These are phyloP conservation scores for Pyrrhosoma nymphula DNA, from an alignment of 2,888 invertebrate species.

Conservation along the genomic window DNA sequence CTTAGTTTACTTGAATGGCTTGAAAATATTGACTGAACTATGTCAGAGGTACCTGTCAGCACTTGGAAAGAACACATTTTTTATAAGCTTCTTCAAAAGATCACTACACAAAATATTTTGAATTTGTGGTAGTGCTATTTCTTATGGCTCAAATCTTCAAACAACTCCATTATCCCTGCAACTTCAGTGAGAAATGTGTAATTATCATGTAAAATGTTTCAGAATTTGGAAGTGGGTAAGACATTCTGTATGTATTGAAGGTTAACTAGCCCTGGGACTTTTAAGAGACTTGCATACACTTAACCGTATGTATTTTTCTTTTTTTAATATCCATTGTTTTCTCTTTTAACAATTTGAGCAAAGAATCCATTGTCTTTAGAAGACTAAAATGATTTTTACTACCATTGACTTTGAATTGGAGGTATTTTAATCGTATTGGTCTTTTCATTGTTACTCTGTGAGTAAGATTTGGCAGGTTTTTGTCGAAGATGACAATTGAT, in stretches of 20 bases:
- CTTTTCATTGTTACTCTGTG: not conserved
- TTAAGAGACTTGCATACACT: not conserved
- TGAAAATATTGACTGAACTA: not conserved
- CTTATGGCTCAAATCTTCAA: not conserved
- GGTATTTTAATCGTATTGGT: not conserved
- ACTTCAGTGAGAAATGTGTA: not conserved
- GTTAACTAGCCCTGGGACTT: not conserved
- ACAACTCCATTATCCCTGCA: not conserved
- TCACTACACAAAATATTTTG: not conserved
- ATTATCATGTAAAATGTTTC: not conserved
- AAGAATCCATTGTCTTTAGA: not conserved
- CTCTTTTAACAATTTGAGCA: not conserved
- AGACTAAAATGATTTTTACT: not conserved
- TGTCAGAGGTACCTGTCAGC: slow-evolving; percentile 20
- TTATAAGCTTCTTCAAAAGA: not conserved
- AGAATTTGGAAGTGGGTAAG: not conserved
- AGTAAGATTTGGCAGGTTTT: not conserved
- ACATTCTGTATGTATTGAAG: not conserved
- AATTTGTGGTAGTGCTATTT: not conserved
- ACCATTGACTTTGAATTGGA: not conserved
- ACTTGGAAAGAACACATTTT: slow-evolving; percentile 13
- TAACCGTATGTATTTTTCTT: not conserved
- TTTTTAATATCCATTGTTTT: not conserved
- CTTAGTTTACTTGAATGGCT: not conserved
- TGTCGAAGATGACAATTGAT: not conserved